Percentiles rank a stretch among this genome's conserved stretches.
phyloP scores from a whole-genome alignment of 23 tunicate genomes.

The Trididemnum nubilum region DNA sequence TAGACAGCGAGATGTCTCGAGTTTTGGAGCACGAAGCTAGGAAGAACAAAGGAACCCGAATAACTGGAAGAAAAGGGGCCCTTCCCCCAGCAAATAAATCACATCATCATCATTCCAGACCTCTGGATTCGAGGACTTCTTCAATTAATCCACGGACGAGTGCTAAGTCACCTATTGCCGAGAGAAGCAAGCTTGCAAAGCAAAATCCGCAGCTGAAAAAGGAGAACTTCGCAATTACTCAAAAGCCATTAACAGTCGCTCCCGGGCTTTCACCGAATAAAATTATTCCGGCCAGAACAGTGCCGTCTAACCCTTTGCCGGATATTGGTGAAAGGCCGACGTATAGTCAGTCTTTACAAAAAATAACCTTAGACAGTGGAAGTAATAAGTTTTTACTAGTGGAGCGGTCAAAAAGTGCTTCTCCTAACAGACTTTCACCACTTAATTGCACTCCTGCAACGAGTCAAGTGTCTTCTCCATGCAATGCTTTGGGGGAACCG shows the following conservation, averaged over 20 bases:
- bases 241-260: too few relatives aligned
- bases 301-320: too few relatives aligned
- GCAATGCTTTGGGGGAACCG: neutral
- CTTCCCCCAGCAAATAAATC: neutral
- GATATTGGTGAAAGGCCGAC: too few relatives aligned
- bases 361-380: too few relatives aligned
- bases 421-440: too few relatives aligned
- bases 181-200: neutral
- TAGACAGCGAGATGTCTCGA: slow-evolving; percentile 32
- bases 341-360: too few relatives aligned
- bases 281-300: too few relatives aligned
- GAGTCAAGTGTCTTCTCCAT: neutral
- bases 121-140: neutral
- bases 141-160: neutral
- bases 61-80: slow-evolving; percentile 30
- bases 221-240: too few relatives aligned
- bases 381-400: too few relatives aligned
- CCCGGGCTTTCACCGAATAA: too few relatives aligned
- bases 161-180: neutral
- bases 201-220: too few relatives aligned
- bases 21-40: slow-evolving; percentile 17
- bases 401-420: too few relatives aligned
- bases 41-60: slow-evolving; percentile 26
- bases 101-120: neutral
- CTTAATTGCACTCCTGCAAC: neutral